phyloP scores from a whole-genome alignment of 2,888 invertebrate genomes.

The Andricus quercusramuli region DNA sequence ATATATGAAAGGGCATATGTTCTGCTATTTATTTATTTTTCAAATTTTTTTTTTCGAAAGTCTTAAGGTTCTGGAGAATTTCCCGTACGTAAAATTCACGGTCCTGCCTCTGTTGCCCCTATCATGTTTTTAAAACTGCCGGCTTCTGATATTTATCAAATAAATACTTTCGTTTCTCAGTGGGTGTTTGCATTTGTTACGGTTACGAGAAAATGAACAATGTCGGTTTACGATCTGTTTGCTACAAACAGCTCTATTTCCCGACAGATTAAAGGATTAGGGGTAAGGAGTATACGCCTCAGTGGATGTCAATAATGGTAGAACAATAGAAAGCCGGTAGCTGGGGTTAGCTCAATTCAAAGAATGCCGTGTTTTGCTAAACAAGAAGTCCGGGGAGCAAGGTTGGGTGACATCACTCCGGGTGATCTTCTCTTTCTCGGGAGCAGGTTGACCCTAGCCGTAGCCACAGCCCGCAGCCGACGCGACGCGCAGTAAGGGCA shows the following conservation, averaged over 20 bases:
- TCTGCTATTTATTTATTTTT: too few relatives aligned
- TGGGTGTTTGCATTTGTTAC: conserved; percentile 18
- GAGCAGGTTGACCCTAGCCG: conserved; percentile 15
- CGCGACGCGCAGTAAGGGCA: not conserved
- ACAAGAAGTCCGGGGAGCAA: conserved; percentile 54
- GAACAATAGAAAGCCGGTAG: conserved; percentile 69
- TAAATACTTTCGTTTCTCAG: not conserved
- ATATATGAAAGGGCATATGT: too few relatives aligned
- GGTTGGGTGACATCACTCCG: conserved; percentile 44
- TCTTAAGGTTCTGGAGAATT: too few relatives aligned
- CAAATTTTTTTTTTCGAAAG: too few relatives aligned
- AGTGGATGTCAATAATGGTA: conserved; percentile 71
- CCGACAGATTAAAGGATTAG: conserved; percentile 74
- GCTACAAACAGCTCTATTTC: conserved; percentile 76
- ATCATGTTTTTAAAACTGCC: conserved; percentile 5
- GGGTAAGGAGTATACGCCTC: conserved; percentile 72
- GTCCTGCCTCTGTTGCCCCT: not conserved
- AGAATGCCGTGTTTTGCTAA: conserved; percentile 64
- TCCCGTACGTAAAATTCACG: not conserved
- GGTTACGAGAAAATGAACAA: conserved; percentile 37
- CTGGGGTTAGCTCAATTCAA: conserved; percentile 52
- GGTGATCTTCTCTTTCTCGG: conserved; percentile 31
- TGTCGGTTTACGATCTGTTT: conserved; percentile 63
- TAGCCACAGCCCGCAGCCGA: not conserved
- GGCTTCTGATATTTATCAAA: conserved; percentile 21